These are phyloP conservation scores for Spermophilus dauricus DNA, from an alignment of 2,113 vertebrate genomes.

Conservation along the genomic window DNA sequence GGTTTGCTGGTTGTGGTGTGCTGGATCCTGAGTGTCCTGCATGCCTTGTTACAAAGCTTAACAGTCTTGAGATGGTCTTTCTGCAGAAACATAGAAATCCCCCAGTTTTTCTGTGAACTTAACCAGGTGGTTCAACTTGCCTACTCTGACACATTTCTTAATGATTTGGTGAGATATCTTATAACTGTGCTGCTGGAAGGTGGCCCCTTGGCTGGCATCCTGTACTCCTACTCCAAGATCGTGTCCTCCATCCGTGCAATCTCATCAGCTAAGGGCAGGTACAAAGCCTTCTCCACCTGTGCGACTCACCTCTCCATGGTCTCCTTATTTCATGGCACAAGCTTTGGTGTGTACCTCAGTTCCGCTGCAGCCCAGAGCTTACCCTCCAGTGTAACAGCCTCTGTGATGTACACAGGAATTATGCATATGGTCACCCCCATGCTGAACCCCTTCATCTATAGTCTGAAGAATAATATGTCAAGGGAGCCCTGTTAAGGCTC, in stretches of 20 bases:
- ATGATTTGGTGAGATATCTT: not conserved
- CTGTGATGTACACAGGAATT: too few relatives aligned
- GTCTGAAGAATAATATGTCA: not conserved
- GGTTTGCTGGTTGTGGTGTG: not conserved
- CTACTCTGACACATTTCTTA: not conserved
- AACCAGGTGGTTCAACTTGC: not conserved
- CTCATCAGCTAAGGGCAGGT: too few relatives aligned
- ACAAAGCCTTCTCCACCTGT: too few relatives aligned
- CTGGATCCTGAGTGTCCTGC: constrained; percentile 30
- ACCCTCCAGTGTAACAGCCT: too few relatives aligned
- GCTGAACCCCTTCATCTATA: too few relatives aligned
- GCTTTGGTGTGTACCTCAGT: not conserved
- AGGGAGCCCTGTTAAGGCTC: not conserved
- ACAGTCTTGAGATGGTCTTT: not conserved
- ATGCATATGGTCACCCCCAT: too few relatives aligned
- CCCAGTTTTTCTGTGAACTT: not conserved
- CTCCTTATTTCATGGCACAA: not conserved
- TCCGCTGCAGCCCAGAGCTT: too few relatives aligned
- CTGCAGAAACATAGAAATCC: not conserved
- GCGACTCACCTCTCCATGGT: not conserved
- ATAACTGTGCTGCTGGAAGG: not conserved
- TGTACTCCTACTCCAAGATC: not conserved
- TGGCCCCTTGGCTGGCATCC: not conserved
- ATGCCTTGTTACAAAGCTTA: not conserved
- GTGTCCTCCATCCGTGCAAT: too few relatives aligned